These are phyloP conservation scores for Drosophila yakuba DNA, from an alignment of 1,140 invertebrate genomes.

Conservation along the genomic window DNA sequence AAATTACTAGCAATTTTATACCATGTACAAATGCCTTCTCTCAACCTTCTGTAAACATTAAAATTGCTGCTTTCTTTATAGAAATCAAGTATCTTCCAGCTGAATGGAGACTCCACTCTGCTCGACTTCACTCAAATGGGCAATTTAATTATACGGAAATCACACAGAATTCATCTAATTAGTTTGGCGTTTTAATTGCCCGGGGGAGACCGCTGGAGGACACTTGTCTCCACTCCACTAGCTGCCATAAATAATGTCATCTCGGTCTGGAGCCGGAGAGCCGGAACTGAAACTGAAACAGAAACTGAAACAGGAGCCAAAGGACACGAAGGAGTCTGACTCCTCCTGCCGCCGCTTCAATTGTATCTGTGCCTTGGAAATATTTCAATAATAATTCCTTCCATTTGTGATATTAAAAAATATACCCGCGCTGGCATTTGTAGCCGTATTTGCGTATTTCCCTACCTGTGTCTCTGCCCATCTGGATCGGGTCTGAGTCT, in stretches of 20 bases:
- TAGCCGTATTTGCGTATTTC: constrained; percentile 3
- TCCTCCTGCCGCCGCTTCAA: constrained; percentile 23
- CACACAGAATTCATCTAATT: constrained; percentile 81
- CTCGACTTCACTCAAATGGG: constrained; percentile 63
- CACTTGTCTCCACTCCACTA: constrained; percentile 35
- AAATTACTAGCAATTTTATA: too few relatives aligned
- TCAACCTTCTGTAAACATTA: neutral
- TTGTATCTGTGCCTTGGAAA: constrained; percentile 47
- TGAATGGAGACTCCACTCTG: constrained; percentile 17
- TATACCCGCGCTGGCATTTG: constrained; percentile 17
- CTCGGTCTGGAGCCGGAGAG: constrained; percentile 24
- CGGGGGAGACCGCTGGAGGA: constrained; percentile 51
- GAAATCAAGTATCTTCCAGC: constrained; percentile 15
- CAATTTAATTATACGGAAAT: constrained; percentile 82
- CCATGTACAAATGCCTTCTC: neutral
- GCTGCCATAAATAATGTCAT: constrained; percentile 68
- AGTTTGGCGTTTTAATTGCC: constrained; percentile 80
- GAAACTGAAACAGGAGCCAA: constrained; percentile 3
- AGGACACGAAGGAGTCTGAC: constrained; percentile 2
- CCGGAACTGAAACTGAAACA: neutral
- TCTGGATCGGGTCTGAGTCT: constrained; percentile 8
- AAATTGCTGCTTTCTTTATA: constrained; percentile 11
- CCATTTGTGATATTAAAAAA: constrained; percentile 61
- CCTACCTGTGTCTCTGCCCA: neutral
- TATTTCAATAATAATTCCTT: constrained; percentile 62